Evolutionary conservation across 2,888 invertebrate genomes (phyloP), one percentile per base, ranked within the genome.

Genomic region (Brachypalpus laphriformis): DNA sequence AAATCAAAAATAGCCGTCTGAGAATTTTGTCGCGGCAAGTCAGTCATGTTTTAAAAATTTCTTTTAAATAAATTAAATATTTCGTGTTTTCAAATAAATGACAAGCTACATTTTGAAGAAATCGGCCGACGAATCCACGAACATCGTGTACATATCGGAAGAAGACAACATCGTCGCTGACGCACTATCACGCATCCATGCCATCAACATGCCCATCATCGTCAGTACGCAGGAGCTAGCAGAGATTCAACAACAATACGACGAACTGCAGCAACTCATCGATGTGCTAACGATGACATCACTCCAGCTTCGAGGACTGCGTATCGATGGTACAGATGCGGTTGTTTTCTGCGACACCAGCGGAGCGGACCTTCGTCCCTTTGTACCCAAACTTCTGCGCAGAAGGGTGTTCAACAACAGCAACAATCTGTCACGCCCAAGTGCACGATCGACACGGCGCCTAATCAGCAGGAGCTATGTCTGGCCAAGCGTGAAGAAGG

Each of bases 101-200:
- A n/a, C n/a, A n/a, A n/a, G n/a, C n/a, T n/a, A n/a, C n/a, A n/a
- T n/a, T n/a, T n/a, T n/a, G n/a, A n/a, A n/a, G n/a, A n/a, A n/a
- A n/a, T n/a, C n/a, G n/a, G n/a, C n/a, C n/a, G n/a, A n/a, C n/a
- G n/a, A n/a, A n/a, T 34, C 34, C 1, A 34, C 34, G 3, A 34
- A 11, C 2, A 11, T 34, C 11, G 34, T 11, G 2, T 8, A 11
- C 11, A 11, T 34, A 1, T 11, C 9, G 2, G 34, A 8, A 34
- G 34, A 1, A 2, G 56, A 87, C 6, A 86, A 87, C 16, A 22
- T 78, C 1, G 71, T 82, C 3, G 86, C 87, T 0, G 87, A 87
- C 18, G 71, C 86, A 2, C 56, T 86, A 3, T 87, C 87, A 0
- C 45, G 82, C 7, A 76, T 82, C 1, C 1, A 11, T 2, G 9